phyloP scores from a whole-genome alignment of 2,113 vertebrate genomes.

The Archilochus colubris region DNA sequence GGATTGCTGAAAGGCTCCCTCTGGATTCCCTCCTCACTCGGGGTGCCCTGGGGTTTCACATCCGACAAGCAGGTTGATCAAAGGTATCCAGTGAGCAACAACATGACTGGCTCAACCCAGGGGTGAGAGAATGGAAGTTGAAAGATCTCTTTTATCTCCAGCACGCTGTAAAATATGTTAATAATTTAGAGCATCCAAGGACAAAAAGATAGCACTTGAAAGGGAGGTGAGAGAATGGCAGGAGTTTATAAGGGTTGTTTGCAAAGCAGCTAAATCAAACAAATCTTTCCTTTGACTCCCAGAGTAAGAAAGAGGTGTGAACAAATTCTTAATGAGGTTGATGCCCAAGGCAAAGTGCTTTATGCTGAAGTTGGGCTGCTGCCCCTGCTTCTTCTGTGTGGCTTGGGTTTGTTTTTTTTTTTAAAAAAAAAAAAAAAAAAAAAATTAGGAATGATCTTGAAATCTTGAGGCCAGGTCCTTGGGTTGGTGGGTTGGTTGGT shows the following conservation, averaged over 20 bases:
- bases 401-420: neutral
- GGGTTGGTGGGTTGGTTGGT: neutral
- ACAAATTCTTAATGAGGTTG: constrained; percentile 1
- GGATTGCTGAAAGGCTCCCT: neutral
- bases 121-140: neutral
- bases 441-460: neutral
- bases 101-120: neutral
- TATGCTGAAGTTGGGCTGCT: neutral
- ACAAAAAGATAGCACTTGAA: constrained; percentile 48
- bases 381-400: neutral
- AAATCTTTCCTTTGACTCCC: neutral
- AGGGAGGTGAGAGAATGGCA: constrained; percentile 13
- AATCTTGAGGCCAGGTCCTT: neutral
- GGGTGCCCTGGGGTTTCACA: constrained; percentile 4
- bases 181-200: constrained; percentile 43
- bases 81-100: constrained; percentile 23
- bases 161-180: constrained; percentile 39
- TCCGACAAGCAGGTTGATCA: constrained; percentile 36
- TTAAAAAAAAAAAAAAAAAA: neutral
- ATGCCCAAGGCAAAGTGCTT: constrained; percentile 11
- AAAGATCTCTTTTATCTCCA: constrained; percentile 45
- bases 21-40: neutral
- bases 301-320: constrained; percentile 34
- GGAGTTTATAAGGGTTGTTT: constrained; percentile 41
- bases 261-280: constrained; percentile 43